Evolutionary conservation across 2,113 vertebrate genomes (phyloP), one percentile per base, ranked within the genome.

Genomic region (Alexandromys fortis): DNA sequence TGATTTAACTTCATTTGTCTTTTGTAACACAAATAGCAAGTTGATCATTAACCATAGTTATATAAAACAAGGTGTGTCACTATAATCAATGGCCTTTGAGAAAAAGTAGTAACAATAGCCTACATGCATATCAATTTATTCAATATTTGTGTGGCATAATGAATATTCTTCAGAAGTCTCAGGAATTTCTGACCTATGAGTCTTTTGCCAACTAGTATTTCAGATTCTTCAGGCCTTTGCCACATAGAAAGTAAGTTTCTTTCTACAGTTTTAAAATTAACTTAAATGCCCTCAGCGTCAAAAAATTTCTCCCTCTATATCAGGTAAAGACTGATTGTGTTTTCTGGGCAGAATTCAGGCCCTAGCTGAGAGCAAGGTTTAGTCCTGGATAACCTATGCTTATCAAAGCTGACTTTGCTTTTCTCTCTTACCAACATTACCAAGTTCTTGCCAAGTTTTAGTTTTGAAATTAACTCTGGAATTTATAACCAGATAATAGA

Each of bases 1-100:
- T 98, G 97, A 98, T 98, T 98, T 98, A 92, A 90, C 97, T 97
- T 98, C 98, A 98, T 97, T 98, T 98, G 97, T 98, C 97, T 98
- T 98, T 98, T 97, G 97, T 97, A 98, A 96, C 90, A 98, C 97
- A 98, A 99, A 98, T 97, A 98, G 98, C 92, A 97, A 97, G 95
- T 98, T 97, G 97, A 77, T 98, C 96, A 96, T 93, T 98, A 97
- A 91, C 97, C 96, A 92, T 97, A 97, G 94, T 97, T 88, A 91
- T 96, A 77, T 92, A 96, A 97, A 98, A 94, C 55, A 91, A 97
- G 94, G 96, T 87, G 68, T 93, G 92, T 55, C 52, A 96, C 94
- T 93, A 38, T 91, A 90, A 89, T 89, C 96, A 97, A 96, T 95
- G 38, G 4, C 0, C 72, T 26, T 45, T 95, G 97, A 86, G 42